Percentiles rank a stretch among this genome's conserved stretches.
These are phyloP conservation scores for Macroglossus sobrinus DNA, from an alignment of 2,113 vertebrate genomes.

Conservation along the genomic window DNA sequence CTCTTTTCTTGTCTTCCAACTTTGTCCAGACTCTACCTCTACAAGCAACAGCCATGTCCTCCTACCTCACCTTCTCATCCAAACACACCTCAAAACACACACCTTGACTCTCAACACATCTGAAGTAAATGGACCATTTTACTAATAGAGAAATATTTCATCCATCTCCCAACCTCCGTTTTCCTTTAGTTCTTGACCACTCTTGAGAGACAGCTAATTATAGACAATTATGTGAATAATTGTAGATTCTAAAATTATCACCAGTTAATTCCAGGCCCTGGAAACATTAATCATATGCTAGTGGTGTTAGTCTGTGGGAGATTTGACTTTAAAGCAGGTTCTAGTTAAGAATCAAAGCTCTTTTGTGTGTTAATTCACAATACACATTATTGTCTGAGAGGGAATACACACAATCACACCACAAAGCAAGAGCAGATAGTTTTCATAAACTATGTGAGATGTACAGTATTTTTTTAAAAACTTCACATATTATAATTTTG, in stretches of 20 bases:
- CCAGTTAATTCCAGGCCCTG: slow-evolving; percentile 42
- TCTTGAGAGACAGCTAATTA: slow-evolving; percentile 36
- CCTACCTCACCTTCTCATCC: background rate
- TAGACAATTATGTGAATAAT: slow-evolving; percentile 48
- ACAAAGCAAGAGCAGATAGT: background rate
- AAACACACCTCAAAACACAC: background rate
- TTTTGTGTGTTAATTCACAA: slow-evolving; percentile 11
- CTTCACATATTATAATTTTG: background rate
- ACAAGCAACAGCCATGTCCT: background rate
- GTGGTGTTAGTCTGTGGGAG: background rate
- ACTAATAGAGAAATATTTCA: background rate
- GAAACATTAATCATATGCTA: slow-evolving; percentile 53
- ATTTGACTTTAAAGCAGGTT: slow-evolving; percentile 38
- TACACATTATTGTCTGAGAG: background rate
- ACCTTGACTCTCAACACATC: background rate
- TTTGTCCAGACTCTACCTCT: background rate
- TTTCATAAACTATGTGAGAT: background rate
- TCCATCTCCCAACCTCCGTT: background rate
- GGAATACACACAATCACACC: background rate
- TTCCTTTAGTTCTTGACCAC: slow-evolving; percentile 34
- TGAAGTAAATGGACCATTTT: background rate
- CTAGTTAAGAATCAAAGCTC: slow-evolving; percentile 21
- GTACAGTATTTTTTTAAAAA: background rate
- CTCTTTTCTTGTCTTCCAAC: background rate
- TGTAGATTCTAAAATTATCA: slow-evolving; percentile 65